Conservation (phyloP, 1,140 invertebrate genomes). For the Kradibia gibbosae region DNA sequence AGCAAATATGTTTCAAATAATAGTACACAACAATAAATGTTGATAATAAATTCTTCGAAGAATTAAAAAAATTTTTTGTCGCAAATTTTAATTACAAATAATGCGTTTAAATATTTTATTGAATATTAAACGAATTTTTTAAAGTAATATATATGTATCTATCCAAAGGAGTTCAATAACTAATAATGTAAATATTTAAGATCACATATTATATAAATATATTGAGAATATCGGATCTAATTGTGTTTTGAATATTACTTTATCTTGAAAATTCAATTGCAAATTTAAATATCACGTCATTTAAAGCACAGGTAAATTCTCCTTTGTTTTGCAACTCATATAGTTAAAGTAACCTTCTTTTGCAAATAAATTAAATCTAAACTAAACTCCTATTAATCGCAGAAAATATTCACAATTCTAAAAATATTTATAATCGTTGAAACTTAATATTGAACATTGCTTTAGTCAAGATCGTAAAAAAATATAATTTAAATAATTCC, state of each 20-base stretch:
- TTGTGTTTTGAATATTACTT: neutral
- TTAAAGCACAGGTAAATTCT: no score
- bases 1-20: conserved; percentile 3
- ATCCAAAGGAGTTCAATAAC: neutral
- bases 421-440: neutral
- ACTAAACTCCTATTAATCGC: neutral
- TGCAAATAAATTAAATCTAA: neutral
- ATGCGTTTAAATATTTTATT: neutral
- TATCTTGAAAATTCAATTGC: neutral
- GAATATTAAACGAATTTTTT: neutral
- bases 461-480: conserved; percentile 8
- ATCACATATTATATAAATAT: neutral
- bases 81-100: no score
- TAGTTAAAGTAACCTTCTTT: neutral
- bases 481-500: conserved; percentile 10
- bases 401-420: neutral
- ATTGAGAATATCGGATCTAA: neutral
- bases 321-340: neutral
- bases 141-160: neutral
- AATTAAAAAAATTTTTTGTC: no score
- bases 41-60: neutral
- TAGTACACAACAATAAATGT: no score
- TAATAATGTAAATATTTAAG: neutral
- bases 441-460: conserved; percentile 9
- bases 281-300: neutral